Base-by-base conservation (phyloP, 2,113 vertebrate genomes). In the Chaetops frenatus region DNA sequence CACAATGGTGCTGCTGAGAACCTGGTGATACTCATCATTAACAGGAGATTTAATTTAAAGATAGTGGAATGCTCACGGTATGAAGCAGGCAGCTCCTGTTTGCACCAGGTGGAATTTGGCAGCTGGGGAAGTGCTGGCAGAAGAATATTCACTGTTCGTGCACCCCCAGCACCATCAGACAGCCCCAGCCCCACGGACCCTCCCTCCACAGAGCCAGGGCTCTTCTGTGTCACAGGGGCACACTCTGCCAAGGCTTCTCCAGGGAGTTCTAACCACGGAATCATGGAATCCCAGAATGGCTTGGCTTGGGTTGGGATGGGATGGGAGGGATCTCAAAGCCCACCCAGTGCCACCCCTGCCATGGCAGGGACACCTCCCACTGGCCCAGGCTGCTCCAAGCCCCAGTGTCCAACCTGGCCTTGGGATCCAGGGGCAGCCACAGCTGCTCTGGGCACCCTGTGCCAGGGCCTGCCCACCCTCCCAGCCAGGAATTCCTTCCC, bases 41-140 rank as follows among this genome's bases (percentile, higher is more conserved):
- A 92, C 92, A 94, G n/a, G 77, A 89, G 91, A 92, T 94, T 81
- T 92, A 94, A 95, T 94, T 94, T 85, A 72, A 72, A 95, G 95
- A 94, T 89, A 72, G 81, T 11, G 40, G 86, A 35, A 45, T 4
- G 73, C 83, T 94, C 81, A 16, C 6, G 11, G 53, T 42, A 76
- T 50, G 57, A 57, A 64, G 64, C 58, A 44, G 91, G 83, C 76
- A 82, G 93, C 84, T 66, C 56, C 58, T 42, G 27, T 29, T 91
- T 67, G 69, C 64, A 27, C 47, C 7, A 50, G 67, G 33, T 65
- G 35, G 72, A 56, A 81, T 60, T 78, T 12, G 12, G 72, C 69
- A 91, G 83, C 88, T 35, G 88, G 79, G 73, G 67, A 83, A 84
- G 83, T 2, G 86, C 95, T 36, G 69, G 67, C 61, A 82, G 65